Percentiles rank a stretch among this genome's conserved stretches.
Evolutionary conservation across 2,888 invertebrate species (phyloP).

Genomic region (Drosophila heteroneura): DNA sequence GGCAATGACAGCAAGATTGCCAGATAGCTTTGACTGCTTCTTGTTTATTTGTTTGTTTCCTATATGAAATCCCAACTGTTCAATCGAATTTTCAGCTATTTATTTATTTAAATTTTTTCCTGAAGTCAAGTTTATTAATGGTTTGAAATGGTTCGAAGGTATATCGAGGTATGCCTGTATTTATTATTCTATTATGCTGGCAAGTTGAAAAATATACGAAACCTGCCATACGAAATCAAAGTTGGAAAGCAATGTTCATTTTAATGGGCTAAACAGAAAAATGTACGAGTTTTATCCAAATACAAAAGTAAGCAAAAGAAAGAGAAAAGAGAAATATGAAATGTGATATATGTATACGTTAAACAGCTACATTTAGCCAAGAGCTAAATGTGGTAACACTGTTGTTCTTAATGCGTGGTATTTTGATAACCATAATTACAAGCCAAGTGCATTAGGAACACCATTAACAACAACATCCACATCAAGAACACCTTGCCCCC

Average conservation of each 20-base stretch:
- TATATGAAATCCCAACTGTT: not conserved
- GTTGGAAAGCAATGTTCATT: not conserved
- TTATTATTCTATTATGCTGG: not conserved
- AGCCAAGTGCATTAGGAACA: constrained; percentile 16
- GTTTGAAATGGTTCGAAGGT: not conserved
- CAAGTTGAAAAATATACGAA: not conserved
- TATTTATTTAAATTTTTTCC: not conserved
- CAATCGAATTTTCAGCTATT: not conserved
- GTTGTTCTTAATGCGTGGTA: not conserved
- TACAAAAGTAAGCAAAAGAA: not conserved
- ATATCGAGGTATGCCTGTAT: not conserved
- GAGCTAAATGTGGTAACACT: not conserved
- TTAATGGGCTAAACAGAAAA: not conserved
- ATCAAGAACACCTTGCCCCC: not conserved
- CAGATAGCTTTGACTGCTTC: not conserved
- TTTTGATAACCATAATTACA: constrained; percentile 38
- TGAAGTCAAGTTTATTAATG: not conserved
- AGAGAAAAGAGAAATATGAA: not conserved
- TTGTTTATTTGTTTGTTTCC: not conserved
- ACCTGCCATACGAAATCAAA: too few species aligned
- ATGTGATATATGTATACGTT: not conserved
- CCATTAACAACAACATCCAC: not conserved
- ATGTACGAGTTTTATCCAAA: not conserved
- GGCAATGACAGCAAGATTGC: not conserved
- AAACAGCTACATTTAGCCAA: not conserved